Percentiles rank a stretch among this genome's conserved stretches.
Conservation (phyloP, 37 sponge, comb jelly and placozoan genomes). For the Agelas oroides region DNA sequence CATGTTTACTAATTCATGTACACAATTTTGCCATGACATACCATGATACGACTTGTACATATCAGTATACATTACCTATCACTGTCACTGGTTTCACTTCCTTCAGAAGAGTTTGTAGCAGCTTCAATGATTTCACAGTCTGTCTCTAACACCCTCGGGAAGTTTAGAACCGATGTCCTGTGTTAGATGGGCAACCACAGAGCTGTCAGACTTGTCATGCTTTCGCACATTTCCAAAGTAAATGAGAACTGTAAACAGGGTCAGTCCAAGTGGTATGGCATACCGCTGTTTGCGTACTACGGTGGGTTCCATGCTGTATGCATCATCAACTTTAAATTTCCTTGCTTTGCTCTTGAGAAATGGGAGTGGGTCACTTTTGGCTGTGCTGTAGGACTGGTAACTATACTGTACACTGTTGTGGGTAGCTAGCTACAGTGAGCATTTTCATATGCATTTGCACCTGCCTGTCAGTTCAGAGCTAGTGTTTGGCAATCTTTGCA, state of each 20-base stretch:
- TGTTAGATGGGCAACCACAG: constrained; percentile 2
- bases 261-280: constrained; percentile 50
- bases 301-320: neutral
- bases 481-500: too few species aligned
- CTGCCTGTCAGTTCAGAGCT: too few species aligned
- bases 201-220: constrained; percentile 23
- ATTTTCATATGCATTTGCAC: too few species aligned
- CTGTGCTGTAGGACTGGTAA: neutral
- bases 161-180: constrained; percentile 36
- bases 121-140: neutral
- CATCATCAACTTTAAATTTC: constrained; percentile 27
- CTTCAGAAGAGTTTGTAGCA: too few species aligned
- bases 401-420: too few species aligned
- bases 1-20: too few species aligned
- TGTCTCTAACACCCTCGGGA: neutral
- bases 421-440: too few species aligned
- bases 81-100: too few species aligned
- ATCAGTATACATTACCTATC: too few species aligned
- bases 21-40: too few species aligned
- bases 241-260: constrained; percentile 23
- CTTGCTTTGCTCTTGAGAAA: constrained; percentile 57
- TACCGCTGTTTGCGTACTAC: neutral
- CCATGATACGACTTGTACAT: too few species aligned
- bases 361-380: constrained; percentile 32
- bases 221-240: constrained; percentile 44